Evolutionary conservation across 2,888 invertebrate genomes (phyloP).

Genomic region (Aphodius granarius): DNA sequence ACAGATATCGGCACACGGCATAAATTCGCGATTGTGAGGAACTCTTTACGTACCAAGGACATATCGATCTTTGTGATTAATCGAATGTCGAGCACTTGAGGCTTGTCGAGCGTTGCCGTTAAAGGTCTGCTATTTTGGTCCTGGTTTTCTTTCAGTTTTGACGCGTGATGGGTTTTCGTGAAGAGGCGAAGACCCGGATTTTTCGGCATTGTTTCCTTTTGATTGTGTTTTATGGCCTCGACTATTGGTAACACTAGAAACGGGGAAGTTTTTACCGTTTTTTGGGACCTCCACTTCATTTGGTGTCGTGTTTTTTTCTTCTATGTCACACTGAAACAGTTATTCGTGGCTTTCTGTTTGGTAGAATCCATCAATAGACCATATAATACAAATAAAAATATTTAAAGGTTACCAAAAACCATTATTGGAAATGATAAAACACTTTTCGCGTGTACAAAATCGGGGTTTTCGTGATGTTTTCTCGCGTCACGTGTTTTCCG

Average conservation of each 20-base stretch:
- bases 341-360: too few species aligned
- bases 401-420: too few species aligned
- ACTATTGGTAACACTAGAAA: constrained; percentile 41
- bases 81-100: constrained; percentile 57
- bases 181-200: constrained; percentile 46
- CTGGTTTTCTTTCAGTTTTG: constrained; percentile 35
- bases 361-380: too few species aligned
- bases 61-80: constrained; percentile 60
- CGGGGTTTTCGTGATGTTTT: too few species aligned
- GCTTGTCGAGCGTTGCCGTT: constrained; percentile 61
- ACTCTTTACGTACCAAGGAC: constrained; percentile 59
- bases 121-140: constrained; percentile 52
- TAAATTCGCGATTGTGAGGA: constrained; percentile 53
- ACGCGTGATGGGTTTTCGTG: constrained; percentile 49
- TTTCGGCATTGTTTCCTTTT: constrained; percentile 39
- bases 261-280: constrained; percentile 32
- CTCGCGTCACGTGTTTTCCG: too few species aligned
- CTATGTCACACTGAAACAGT: too few species aligned
- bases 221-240: constrained; percentile 12
- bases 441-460: too few species aligned
- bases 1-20: constrained; percentile 38
- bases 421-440: too few species aligned
- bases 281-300: constrained; percentile 38
- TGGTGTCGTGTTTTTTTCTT: constrained; percentile 10
- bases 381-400: too few species aligned